phyloP scores from a whole-genome alignment of 2,888 invertebrate species.

The Gastracanthus pulcherrimus region DNA sequence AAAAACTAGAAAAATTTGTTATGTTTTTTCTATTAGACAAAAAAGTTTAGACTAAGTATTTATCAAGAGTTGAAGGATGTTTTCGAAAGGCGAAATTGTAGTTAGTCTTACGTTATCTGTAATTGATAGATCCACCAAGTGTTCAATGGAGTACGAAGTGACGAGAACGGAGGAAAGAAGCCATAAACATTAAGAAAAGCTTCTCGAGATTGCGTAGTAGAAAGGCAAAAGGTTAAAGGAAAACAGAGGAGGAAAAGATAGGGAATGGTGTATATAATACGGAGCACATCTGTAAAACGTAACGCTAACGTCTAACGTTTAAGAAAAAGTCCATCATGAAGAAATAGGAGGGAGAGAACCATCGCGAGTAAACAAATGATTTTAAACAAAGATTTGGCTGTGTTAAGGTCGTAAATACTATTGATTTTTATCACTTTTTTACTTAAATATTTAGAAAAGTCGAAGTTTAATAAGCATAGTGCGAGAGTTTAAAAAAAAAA shows the following conservation, averaged over 20 bases:
- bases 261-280: slow-evolving; percentile 37
- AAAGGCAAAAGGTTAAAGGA: slow-evolving; percentile 8
- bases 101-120: slow-evolving; percentile 49
- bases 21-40: slow-evolving; percentile 3
- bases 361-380: slow-evolving; percentile 64
- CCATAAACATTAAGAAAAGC: background rate
- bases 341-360: slow-evolving; percentile 38
- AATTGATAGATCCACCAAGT: slow-evolving; percentile 71
- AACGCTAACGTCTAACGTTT: slow-evolving; percentile 50
- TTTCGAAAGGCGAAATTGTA: slow-evolving; percentile 34
- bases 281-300: slow-evolving; percentile 35
- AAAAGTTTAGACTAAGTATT: slow-evolving; percentile 14
- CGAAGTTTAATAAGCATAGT: slow-evolving; percentile 43
- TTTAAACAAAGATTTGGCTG: slow-evolving; percentile 72
- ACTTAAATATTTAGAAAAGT: slow-evolving; percentile 62
- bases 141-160: slow-evolving; percentile 66
- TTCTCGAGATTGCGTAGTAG: slow-evolving; percentile 3
- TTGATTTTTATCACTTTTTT: slow-evolving; percentile 66
- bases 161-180: slow-evolving; percentile 11
- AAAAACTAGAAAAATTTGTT: slow-evolving; percentile 11
- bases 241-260: background rate
- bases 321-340: slow-evolving; percentile 31
- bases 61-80: slow-evolving; percentile 11
- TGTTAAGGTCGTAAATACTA: slow-evolving; percentile 70
- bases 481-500: slow-evolving; percentile 40